These are phyloP conservation scores for Dilophus febrilis DNA, from an alignment of 2,888 invertebrate genomes.

Conservation along the genomic window DNA sequence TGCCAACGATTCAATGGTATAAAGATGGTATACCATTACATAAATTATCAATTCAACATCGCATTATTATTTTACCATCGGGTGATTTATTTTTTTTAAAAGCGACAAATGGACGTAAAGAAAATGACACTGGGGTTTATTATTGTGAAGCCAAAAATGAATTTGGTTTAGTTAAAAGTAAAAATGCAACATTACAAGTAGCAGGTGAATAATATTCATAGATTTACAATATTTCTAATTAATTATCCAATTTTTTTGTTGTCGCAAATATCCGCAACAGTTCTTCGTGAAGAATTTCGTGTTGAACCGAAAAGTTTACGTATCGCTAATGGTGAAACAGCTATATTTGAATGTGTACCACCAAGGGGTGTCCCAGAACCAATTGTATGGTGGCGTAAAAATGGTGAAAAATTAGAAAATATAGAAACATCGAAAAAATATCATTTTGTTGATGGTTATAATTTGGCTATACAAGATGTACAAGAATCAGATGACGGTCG, in stretches of 20 bases:
- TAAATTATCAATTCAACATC: constrained; percentile 47
- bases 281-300: constrained; percentile 77
- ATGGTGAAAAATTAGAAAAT: constrained; percentile 51
- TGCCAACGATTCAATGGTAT: constrained; percentile 72
- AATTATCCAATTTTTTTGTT: neutral
- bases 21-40: constrained; percentile 42
- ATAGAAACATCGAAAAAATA: constrained; percentile 49
- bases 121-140: constrained; percentile 71
- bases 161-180: constrained; percentile 62
- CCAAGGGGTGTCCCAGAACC: constrained; percentile 84
- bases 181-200: constrained; percentile 72
- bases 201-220: too few species aligned
- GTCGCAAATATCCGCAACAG: constrained; percentile 29
- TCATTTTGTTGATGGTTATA: constrained; percentile 62
- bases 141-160: constrained; percentile 78
- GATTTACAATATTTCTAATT: constrained; percentile 14
- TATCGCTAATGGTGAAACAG: constrained; percentile 71
- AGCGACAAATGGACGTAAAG: constrained; percentile 56
- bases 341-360: constrained; percentile 70
- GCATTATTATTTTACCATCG: constrained; percentile 54
- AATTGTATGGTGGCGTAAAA: constrained; percentile 71
- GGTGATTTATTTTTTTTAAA: constrained; percentile 71
- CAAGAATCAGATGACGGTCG: constrained; percentile 62
- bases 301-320: constrained; percentile 66
- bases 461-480: constrained; percentile 64